Conservation (phyloP, 2,113 vertebrate species). For the Poeciliopsis turrubarensis region DNA sequence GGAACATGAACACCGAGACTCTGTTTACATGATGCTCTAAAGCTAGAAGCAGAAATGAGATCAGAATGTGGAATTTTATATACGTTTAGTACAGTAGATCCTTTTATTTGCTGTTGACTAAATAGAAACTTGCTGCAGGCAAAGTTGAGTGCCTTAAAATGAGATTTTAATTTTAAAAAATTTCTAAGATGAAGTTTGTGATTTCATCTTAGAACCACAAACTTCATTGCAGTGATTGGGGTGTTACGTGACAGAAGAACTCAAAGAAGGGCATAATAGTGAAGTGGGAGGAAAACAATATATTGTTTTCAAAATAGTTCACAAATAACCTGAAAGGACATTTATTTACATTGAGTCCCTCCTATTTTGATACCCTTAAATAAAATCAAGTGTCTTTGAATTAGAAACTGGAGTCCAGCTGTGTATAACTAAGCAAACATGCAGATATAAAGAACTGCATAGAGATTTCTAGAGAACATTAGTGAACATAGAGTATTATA, state of each 20-base stretch:
- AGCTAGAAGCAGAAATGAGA: background rate
- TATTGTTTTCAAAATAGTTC: background rate
- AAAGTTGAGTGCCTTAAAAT: too few species aligned
- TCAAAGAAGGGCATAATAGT: background rate
- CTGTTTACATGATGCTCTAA: background rate
- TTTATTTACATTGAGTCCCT: background rate
- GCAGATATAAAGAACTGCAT: too few species aligned
- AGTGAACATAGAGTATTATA: background rate
- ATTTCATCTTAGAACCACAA: background rate
- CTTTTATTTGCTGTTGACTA: too few species aligned
- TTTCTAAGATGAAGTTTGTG: too few species aligned
- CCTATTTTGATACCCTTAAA: background rate
- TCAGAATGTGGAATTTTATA: background rate
- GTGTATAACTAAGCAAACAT: too few species aligned
- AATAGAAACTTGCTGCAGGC: too few species aligned
- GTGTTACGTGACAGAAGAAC: background rate
- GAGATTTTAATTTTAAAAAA: too few species aligned
- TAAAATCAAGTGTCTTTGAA: background rate
- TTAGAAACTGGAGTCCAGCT: background rate
- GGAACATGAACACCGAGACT: background rate
- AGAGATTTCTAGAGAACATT: too few species aligned
- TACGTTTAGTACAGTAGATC: too few species aligned
- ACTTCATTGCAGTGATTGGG: background rate
- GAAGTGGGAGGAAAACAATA: background rate
- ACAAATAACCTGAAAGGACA: too few species aligned